Evolutionary conservation across 2,888 invertebrate species (phyloP), one percentile per base, ranked within the genome.

Genomic region (Tetragonula carbonaria): DNA sequence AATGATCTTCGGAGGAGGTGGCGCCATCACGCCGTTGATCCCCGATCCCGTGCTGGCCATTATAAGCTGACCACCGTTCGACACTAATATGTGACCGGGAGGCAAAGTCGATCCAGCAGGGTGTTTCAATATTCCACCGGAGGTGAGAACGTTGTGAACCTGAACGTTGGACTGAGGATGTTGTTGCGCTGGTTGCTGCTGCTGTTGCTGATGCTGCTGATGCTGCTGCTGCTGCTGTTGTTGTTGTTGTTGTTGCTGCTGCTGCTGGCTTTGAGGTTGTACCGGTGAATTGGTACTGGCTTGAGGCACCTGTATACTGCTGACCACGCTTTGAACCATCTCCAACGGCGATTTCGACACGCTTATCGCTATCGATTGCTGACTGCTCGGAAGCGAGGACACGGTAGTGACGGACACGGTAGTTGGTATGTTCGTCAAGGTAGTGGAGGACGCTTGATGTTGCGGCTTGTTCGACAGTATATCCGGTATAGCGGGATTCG

Each of bases 311-410:
- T 97, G 96, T 87, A 96, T 95, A 92, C 96, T 97, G 86, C 97
- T 97, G 74, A 97, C 97, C 4, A 97, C 97, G 91, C 97, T 97
- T 92, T 97, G 97, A 2, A 97, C 97, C 97, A 97, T 97, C 95
- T 97, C 97, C 67, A 97, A 92, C 0, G 97, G 97, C 8, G 97
- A 97, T 92, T 96, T 96, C 0, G 95, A 95, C 5, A 95, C 94
- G 74, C 93, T 95, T 6, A 95, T 92, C 45, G 93, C 93, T 71
- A 86, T 82, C 33, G 95, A 92, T 4, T 94, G 90, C 68, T 93
- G 93, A 78, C 88, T 90, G 13, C 85, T 90, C 6, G 88, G 65
- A 11, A 91, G 82, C 38, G 91, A 70, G 8, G 88, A 83, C 72
- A 90, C 90, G 16, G 86, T 77, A 18, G 88, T 77, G 23, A 83